phyloP scores from a whole-genome alignment of 2,113 vertebrate species.

The Grallaria varia region DNA sequence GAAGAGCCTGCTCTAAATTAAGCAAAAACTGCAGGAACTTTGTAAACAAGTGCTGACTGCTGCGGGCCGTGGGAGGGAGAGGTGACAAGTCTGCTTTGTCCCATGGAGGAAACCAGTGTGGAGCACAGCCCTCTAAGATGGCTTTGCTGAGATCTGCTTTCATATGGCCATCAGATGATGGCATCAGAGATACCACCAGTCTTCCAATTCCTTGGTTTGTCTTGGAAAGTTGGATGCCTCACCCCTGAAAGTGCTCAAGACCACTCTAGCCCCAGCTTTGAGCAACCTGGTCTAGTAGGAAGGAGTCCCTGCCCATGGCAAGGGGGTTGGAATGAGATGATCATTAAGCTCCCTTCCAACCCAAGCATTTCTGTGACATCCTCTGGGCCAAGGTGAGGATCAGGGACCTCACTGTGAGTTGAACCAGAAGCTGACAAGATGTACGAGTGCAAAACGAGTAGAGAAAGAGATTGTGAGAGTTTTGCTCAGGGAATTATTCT shows the following conservation, averaged over 20 bases:
- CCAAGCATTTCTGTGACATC: not conserved
- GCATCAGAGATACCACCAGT: rapidly evolving
- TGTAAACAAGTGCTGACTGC: not conserved
- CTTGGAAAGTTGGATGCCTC: not conserved
- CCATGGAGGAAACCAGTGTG: rapidly evolving
- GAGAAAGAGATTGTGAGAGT: not conserved
- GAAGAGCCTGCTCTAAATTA: slow-evolving; percentile 40
- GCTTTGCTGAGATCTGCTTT: not conserved
- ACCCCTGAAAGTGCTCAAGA: not conserved
- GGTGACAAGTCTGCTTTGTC: not conserved
- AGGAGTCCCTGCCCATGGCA: not conserved
- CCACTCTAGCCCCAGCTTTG: not conserved
- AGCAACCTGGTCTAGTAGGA: not conserved
- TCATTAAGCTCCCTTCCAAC: not conserved
- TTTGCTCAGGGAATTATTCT: not conserved
- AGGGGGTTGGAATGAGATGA: not conserved
- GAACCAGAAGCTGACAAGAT: not conserved
- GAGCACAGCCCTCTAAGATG: not conserved
- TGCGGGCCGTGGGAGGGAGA: not conserved
- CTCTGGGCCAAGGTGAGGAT: not conserved
- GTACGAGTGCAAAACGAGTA: not conserved
- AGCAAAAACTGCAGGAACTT: not conserved
- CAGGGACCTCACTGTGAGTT: not conserved
- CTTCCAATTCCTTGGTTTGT: not conserved
- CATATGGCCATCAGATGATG: rapidly evolving